A percentile compares a stretch with the other conserved stretches of the same genome.
Evolutionary conservation across 2,888 invertebrate species (phyloP).

Genomic region (Eilema griseolum): DNA sequence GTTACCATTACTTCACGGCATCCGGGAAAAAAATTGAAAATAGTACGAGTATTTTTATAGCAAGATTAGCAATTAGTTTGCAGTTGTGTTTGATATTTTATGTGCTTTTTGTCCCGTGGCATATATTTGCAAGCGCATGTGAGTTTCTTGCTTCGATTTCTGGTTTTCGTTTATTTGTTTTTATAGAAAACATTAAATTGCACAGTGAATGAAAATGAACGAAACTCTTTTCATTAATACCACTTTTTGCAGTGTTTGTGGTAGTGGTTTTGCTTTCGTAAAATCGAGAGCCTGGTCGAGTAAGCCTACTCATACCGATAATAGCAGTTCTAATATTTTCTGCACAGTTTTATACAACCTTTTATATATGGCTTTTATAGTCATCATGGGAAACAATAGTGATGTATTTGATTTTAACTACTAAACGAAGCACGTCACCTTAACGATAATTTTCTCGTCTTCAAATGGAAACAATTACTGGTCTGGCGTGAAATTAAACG

Average conservation of each 20-base stretch:
- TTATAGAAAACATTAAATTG: too few relatives aligned
- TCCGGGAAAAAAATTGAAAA: conserved; percentile 15
- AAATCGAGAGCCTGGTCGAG: too few relatives aligned
- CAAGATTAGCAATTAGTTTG: neutral
- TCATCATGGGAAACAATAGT: neutral
- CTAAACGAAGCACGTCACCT: neutral
- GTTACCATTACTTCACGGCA: conserved; percentile 37
- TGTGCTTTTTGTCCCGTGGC: too few relatives aligned
- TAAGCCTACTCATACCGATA: neutral
- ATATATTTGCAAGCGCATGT: neutral
- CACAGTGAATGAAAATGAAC: too few relatives aligned
- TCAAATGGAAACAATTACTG: conserved; percentile 55
- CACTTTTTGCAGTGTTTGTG: too few relatives aligned
- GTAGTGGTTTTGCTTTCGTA: too few relatives aligned
- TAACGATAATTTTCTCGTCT: neutral
- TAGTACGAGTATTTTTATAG: neutral
- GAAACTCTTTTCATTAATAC: too few relatives aligned
- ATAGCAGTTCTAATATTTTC: neutral
- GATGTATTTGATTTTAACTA: neutral
- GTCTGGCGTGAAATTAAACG: conserved; percentile 79
- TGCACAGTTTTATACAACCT: too few relatives aligned
- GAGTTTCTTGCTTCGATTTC: neutral
- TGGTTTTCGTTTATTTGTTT: too few relatives aligned
- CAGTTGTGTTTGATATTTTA: too few relatives aligned
- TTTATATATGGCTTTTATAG: too few relatives aligned